A percentile compares a stretch with the other conserved stretches of the same genome.
phyloP scores from a whole-genome alignment of 2,797 vertebrate genomes.

The Cryptoblepharus egeriae region DNA sequence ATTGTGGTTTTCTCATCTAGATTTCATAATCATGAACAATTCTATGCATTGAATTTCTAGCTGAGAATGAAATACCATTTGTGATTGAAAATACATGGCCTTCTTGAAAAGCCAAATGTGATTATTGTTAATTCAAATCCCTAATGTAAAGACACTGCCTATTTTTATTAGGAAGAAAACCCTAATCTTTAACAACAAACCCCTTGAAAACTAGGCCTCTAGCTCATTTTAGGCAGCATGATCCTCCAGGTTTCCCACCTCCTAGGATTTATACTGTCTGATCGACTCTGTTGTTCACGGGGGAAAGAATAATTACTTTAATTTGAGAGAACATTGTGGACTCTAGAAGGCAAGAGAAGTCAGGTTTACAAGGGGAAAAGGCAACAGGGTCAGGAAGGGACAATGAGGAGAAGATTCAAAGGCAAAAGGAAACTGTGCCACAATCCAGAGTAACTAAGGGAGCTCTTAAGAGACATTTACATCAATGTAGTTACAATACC shows the following conservation, averaged over 20 bases:
- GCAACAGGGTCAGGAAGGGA: neutral
- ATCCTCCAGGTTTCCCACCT: neutral
- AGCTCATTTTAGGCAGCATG: neutral
- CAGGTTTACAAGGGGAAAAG: neutral
- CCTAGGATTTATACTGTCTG: neutral
- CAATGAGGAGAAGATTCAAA: neutral
- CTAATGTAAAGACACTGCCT: neutral
- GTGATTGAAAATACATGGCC: neutral
- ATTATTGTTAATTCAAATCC: neutral
- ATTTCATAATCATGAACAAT: slow-evolving; percentile 27
- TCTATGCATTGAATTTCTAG: neutral
- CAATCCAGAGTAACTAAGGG: too few relatives aligned
- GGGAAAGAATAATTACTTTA: neutral
- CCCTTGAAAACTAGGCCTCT: neutral
- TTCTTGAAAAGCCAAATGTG: slow-evolving; percentile 15
- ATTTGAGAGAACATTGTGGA: neutral
- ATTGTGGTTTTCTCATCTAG: neutral
- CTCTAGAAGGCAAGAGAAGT: neutral
- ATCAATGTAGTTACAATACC: too few relatives aligned
- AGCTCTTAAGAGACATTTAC: too few relatives aligned
- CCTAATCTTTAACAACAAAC: neutral
- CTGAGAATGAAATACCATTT: neutral
- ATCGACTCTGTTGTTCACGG: neutral
- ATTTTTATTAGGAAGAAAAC: neutral
- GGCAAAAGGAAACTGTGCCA: neutral